Base-by-base conservation (phyloP, 2,888 invertebrate genomes). In the Nomada flava region DNA sequence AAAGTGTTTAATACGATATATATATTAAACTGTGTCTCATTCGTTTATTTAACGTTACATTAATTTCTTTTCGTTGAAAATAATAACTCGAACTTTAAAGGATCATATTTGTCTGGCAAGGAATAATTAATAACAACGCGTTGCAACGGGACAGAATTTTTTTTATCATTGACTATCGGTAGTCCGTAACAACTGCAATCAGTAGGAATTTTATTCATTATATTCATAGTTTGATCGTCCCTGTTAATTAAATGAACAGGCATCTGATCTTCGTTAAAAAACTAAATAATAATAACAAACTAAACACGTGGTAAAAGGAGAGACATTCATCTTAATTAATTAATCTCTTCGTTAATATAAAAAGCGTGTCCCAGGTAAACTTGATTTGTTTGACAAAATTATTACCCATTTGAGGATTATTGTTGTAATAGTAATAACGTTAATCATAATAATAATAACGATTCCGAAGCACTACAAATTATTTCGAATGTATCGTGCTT, bases 151-250 rank as follows among this genome's bases (percentile, higher is more conserved):
- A 67, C 42, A 57, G 47, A 57, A 53, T 52, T 50, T 62, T 1
- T 23, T 72, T 47, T 79, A 79, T 68, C 36, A 18, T 65, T 79
- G 65, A n/a, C 55, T 67, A 65, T 47, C 67, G 79, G 67, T 79
- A 86, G 20, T 79, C 73, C 60, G 44, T 70, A 73, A 47, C 68
- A 70, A 44, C 20, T 63, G 36, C 23, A 52, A 42, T 29, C 44
- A 18, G 67, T 57, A 65, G 20, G 50, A 55, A 63, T 71, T 60
- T 36, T 29, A 55, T 68, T 70, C 11, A 47, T 15, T 13, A 13
- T 80, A 60, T 59, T 20, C 52, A 36, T 44, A 23, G 11, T 68
- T 53, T 52, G 20, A 50, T 65, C 60, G 73, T 59, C 13, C 26
- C 36, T 60, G 47, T 47, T 13, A 15, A 47, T 47, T 47, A 47